Conservation (phyloP, 1,140 invertebrate species). For the Drosophila arizonae region DNA sequence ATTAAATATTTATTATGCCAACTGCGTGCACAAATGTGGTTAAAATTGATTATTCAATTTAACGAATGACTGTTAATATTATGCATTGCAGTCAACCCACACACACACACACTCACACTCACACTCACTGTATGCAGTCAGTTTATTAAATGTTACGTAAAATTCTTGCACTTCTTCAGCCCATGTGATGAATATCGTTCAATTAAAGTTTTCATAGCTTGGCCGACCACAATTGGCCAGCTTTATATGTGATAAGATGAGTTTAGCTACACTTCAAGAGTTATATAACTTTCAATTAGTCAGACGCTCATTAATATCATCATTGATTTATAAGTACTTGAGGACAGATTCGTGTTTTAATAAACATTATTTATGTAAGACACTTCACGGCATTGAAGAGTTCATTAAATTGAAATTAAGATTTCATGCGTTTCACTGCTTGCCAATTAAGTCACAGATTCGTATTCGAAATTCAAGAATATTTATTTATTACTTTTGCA, state of each 20-base stretch:
- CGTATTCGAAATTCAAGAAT: no score
- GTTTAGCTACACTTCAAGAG: neutral
- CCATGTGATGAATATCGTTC: slow-evolving; percentile 66
- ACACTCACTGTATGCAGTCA: slow-evolving; percentile 44
- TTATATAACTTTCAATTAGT: slow-evolving; percentile 4
- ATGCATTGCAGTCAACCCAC: slow-evolving; percentile 34
- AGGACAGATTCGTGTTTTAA: no score
- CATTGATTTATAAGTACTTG: neutral
- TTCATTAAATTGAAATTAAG: no score
- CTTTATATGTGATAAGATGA: slow-evolving; percentile 12
- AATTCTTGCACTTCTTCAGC: neutral
- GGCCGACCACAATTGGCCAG: neutral
- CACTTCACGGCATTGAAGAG: no score
- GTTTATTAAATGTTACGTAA: slow-evolving; percentile 62
- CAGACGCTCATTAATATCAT: neutral
- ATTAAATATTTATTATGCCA: slow-evolving; percentile 64
- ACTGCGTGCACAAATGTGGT: slow-evolving; percentile 64
- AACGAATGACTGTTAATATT: slow-evolving; percentile 68
- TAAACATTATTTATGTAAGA: no score
- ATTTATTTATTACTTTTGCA: no score
- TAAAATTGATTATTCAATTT: slow-evolving; percentile 77
- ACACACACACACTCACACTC: neutral
- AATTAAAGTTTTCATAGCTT: slow-evolving; percentile 71
- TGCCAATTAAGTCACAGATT: no score
- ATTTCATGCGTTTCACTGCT: no score